Evolutionary conservation across 2,888 invertebrate genomes (phyloP), one percentile per base, ranked within the genome.

Genomic region (Acleris emargana): DNA sequence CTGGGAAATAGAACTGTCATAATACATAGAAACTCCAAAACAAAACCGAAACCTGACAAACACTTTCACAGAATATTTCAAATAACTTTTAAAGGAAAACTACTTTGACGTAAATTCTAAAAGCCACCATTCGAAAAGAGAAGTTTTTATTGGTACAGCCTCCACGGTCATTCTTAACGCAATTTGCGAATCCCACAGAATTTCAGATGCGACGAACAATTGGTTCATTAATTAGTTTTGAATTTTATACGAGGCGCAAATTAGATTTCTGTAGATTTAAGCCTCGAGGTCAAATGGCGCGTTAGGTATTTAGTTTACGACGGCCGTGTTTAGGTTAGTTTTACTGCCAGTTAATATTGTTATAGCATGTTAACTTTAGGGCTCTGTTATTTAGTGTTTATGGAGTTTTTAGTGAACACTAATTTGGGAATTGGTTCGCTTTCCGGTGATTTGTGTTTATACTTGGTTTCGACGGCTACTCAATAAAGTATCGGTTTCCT

Each of bases 151-250:
- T 51, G 16, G 16, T n/a, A 51, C 51, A n/a, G n/a, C 51, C 51
- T 25, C 16, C 51, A n/a, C 51, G 20, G 51, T 51, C 20, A 51
- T 51, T 51, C 5, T 51, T 51, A n/a, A n/a, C 25, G 28, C 51
- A 57, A 57, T 57, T 45, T 3, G 25, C n/a, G 57, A 57, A 20
- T 18, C 42, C 57, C 22, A 25, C 28, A 53, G 22, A 53, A 52
- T 52, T 38, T 51, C 63, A 63, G 63, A 58, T 53, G 63, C 45
- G 47, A 47, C 18, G 54, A 54, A 64, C 64, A 64, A 64, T 60
- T 59, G 59, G 59, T 60, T 59, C 59, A 32, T 60, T 60, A 64
- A 60, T 64, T 64, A 64, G 59, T 64, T 45, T 22, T 55, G 64
- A 64, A 60, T 64, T 60, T 64, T 60, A 60, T 60, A 64, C 54